Conservation (phyloP, 2,113 vertebrate genomes). For the Petromus typicus region DNA sequence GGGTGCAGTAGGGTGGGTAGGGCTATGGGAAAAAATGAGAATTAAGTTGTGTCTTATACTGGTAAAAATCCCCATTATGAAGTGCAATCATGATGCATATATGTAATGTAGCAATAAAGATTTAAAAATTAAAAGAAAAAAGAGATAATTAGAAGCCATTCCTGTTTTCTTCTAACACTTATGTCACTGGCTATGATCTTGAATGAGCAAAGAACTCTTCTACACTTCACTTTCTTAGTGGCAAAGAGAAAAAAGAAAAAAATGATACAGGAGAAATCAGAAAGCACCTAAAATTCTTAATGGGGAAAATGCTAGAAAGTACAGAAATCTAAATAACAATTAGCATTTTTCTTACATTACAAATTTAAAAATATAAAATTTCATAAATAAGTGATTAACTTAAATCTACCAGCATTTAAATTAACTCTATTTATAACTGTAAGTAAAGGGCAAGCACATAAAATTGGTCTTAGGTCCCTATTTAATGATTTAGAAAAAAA, state of each 20-base stretch:
- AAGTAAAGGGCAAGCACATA: background rate
- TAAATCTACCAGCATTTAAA: slow-evolving; percentile 33
- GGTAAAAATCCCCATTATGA: too few species aligned
- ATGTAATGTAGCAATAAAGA: too few species aligned
- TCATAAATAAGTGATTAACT: slow-evolving; percentile 59
- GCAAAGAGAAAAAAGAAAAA: background rate
- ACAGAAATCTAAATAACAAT: slow-evolving; percentile 48
- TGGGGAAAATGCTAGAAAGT: background rate
- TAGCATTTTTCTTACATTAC: slow-evolving; percentile 42
- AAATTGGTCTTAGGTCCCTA: slow-evolving; percentile 8
- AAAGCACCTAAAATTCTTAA: slow-evolving; percentile 35
- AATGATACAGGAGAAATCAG: background rate
- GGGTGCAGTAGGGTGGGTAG: too few species aligned
- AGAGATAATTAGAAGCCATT: background rate
- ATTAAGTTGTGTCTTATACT: too few species aligned
- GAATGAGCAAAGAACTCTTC: background rate
- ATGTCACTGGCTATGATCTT: background rate
- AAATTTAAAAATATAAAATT: slow-evolving; percentile 53
- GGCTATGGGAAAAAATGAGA: too few species aligned
- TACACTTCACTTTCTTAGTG: background rate
- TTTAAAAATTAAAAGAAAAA: too few species aligned
- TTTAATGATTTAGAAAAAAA: slow-evolving; percentile 56
- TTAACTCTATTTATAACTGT: background rate
- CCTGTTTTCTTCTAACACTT: background rate
- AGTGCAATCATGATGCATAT: too few species aligned